A percentile compares a stretch with the other conserved stretches of the same genome.
These are phyloP conservation scores for Rhagoletis zephyria DNA, from an alignment of 1,140 invertebrate species.

Conservation along the genomic window DNA sequence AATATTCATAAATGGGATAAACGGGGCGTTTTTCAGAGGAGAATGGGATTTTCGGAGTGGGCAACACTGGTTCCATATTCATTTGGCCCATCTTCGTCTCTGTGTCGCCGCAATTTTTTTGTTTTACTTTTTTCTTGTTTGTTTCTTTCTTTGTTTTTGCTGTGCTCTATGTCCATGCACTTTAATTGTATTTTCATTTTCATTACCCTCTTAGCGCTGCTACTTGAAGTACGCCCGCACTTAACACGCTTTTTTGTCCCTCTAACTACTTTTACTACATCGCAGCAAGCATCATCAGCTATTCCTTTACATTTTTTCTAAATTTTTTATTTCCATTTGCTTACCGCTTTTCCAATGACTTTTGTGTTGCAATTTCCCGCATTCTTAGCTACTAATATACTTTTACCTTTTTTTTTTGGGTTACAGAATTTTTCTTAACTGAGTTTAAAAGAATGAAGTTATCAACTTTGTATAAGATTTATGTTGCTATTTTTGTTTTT, in stretches of 20 bases:
- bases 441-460: neutral
- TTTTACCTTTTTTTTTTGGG: neutral
- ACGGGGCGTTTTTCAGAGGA: too few relatives aligned
- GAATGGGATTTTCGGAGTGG: too few relatives aligned
- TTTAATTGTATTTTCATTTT: conserved; percentile 22
- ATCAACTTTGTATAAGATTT: neutral
- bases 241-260: conserved; percentile 32
- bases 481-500: neutral
- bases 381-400: neutral
- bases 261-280: neutral
- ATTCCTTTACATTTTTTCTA: neutral
- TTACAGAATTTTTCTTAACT: neutral
- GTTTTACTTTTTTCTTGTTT: neutral
- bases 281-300: conserved; percentile 1
- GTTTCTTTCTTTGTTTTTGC: neutral
- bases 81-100: too few relatives aligned
- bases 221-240: conserved; percentile 3
- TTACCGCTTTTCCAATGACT: conserved; percentile 18
- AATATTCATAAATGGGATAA: too few relatives aligned
- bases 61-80: too few relatives aligned
- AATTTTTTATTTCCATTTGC: conserved; percentile 9
- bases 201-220: conserved; percentile 38
- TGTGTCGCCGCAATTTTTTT: too few relatives aligned
- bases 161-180: neutral
- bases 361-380: neutral